A percentile compares a stretch with the other conserved stretches of the same genome.
Evolutionary conservation across 2,888 invertebrate genomes (phyloP).

Genomic region (Ectemnius lituratus): DNA sequence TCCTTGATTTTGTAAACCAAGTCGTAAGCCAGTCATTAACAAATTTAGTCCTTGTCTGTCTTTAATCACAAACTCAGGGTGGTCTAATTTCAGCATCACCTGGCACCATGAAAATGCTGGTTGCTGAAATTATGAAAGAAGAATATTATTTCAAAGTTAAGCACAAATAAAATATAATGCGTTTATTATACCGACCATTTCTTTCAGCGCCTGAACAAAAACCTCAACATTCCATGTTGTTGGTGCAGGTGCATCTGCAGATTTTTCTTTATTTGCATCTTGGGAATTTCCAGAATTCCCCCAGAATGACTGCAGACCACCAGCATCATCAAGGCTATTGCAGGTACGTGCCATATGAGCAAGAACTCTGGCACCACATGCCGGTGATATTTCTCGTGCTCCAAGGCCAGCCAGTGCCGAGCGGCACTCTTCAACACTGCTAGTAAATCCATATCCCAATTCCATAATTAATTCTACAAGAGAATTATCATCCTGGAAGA

Average conservation of each 20-base stretch:
- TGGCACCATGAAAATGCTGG: constrained; percentile 95
- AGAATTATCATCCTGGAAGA: constrained; percentile 83
- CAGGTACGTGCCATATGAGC: constrained; percentile 93
- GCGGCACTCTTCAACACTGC: constrained; percentile 92
- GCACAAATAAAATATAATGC: background rate
- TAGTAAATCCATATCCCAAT: constrained; percentile 93
- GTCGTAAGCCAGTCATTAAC: constrained; percentile 88
- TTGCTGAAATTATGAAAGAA: constrained; percentile 68
- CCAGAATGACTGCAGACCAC: constrained; percentile 80
- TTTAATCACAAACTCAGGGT: constrained; percentile 92
- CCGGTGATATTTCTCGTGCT: constrained; percentile 89
- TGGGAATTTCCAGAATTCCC: constrained; percentile 80
- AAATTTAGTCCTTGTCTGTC: constrained; percentile 91
- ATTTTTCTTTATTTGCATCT: constrained; percentile 77
- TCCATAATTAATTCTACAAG: constrained; percentile 94
- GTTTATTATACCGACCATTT: constrained; percentile 81
- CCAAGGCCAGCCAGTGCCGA: constrained; percentile 90
- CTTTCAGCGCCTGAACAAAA: constrained; percentile 94
- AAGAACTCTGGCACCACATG: constrained; percentile 90
- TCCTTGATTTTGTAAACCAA: constrained; percentile 88
- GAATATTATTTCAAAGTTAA: background rate
- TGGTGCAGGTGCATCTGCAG: constrained; percentile 72
- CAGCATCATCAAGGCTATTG: constrained; percentile 84
- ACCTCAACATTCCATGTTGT: constrained; percentile 95
- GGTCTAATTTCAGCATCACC: constrained; percentile 94